Percentiles rank a stretch among this genome's conserved stretches.
These are phyloP conservation scores for Zaprionus inermis DNA, from an alignment of 1,140 invertebrate genomes.

Conservation along the genomic window DNA sequence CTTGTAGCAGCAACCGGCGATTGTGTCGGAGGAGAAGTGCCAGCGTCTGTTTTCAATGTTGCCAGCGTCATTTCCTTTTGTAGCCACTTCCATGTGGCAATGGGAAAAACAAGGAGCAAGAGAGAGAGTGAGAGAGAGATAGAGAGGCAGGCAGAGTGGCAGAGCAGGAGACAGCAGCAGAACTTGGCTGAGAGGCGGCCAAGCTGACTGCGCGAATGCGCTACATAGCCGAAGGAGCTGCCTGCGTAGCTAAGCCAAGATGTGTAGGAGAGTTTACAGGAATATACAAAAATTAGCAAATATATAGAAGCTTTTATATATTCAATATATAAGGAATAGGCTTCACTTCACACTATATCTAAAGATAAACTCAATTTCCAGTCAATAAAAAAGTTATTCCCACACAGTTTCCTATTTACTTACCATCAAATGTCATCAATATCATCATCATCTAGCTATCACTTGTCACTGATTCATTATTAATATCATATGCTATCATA, in stretches of 20 bases:
- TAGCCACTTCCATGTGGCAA: constrained; percentile 64
- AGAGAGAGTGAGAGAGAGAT: not conserved
- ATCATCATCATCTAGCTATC: not conserved
- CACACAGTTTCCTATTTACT: not conserved
- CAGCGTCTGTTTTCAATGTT: constrained; percentile 82
- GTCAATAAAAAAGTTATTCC: no score
- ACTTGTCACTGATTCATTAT: not conserved
- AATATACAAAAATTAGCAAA: not conserved
- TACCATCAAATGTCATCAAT: not conserved
- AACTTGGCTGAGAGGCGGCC: not conserved
- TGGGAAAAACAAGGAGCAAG: not conserved
- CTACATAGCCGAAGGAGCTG: constrained; percentile 3
- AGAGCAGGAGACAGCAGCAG: not conserved
- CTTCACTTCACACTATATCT: no score
- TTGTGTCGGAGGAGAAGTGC: constrained; percentile 72
- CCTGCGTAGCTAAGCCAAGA: fast-evolving
- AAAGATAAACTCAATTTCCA: no score
- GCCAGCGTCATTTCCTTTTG: constrained; percentile 77
- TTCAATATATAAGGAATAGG: not conserved
- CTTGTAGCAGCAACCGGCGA: constrained; percentile 67
- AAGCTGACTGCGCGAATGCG: constrained; percentile 16
- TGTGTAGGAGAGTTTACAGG: not conserved
- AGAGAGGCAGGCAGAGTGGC: not conserved
- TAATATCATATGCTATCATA: not conserved
- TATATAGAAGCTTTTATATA: not conserved